Base-by-base conservation (phyloP, 2,888 invertebrate species). In the Dascillus cervinus region DNA sequence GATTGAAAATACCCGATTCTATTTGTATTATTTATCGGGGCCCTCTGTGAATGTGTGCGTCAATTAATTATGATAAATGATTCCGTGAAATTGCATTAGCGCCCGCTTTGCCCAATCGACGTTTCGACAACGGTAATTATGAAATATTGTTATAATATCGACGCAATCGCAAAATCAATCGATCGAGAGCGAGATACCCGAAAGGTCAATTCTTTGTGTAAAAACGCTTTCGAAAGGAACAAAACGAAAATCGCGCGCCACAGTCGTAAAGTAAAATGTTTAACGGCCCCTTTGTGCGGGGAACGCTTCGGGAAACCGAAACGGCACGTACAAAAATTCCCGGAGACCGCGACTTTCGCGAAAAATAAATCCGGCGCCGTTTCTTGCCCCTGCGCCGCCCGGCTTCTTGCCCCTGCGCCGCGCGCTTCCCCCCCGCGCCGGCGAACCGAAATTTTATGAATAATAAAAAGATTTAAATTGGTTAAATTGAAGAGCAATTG, bases 391-490 rank as follows among this genome's bases (percentile, higher is more conserved):
- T n/a, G n/a, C n/a, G n/a, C n/a, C n/a, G n/a, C n/a, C n/a, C n/a
- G n/a, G n/a, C n/a, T n/a, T n/a, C n/a, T n/a, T n/a, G n/a, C n/a
- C n/a, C n/a, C n/a, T n/a, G n/a, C n/a, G n/a, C n/a, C n/a, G n/a
- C n/a, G n/a, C n/a, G n/a, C n/a, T n/a, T n/a, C n/a, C n/a, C n/a
- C n/a, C n/a, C n/a, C n/a, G n/a, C n/a, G n/a, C n/a, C n/a, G n/a
- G n/a, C n/a, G 47, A 43, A 53, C 59, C 60, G 57, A 62, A 61
- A 60, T 63, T 64, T 64, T 62, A 64, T 64, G 64, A 64, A 64
- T 64, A 64, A 62, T 62, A 62, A 62, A 64, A 64, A 62, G 60
- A 55, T 53, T 53, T 62, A 64, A 64, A 62, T 62, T 62, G 62
- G 60, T 56, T 62, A 60, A 64, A 64, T 64, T 64, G 62, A 56